Conservation (phyloP, 2,113 vertebrate species). For the Cyanistes caeruleus region DNA sequence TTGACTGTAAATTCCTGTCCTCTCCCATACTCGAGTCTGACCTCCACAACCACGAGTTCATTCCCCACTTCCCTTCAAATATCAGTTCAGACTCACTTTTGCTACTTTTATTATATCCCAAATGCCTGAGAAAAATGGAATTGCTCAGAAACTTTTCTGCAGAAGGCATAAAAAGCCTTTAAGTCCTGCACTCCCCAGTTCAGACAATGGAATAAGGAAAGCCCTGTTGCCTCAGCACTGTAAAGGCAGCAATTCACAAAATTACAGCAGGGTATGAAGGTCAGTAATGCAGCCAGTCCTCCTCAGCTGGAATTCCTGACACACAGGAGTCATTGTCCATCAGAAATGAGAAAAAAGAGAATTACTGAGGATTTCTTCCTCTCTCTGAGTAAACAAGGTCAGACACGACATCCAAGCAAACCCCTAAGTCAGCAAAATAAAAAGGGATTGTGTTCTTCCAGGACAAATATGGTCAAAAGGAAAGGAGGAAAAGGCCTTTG, state of each 20-base stretch:
- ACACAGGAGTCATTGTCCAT: slow-evolving; percentile 52
- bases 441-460: slow-evolving; percentile 9
- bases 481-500: slow-evolving; percentile 8
- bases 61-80: background rate
- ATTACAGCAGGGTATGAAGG: slow-evolving; percentile 40
- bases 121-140: background rate
- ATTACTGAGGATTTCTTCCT: slow-evolving; percentile 30
- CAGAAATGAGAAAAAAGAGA: background rate
- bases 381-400: slow-evolving; percentile 47
- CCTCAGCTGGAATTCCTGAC: slow-evolving; percentile 58
- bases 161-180: slow-evolving; percentile 20
- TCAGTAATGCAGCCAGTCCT: slow-evolving; percentile 40
- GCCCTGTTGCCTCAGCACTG: slow-evolving; percentile 9
- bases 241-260: slow-evolving; percentile 4
- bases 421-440: slow-evolving; percentile 20
- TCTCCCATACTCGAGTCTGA: background rate
- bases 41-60: fast-evolving
- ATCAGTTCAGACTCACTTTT: background rate
- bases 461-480: background rate
- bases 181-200: background rate
- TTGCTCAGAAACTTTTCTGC: background rate
- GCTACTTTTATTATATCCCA: background rate
- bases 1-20: background rate
- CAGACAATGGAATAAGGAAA: slow-evolving; percentile 44
- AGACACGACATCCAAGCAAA: slow-evolving; percentile 1